Base-by-base conservation (phyloP, 2,113 vertebrate species). In the Phrynosoma platyrhinos region DNA sequence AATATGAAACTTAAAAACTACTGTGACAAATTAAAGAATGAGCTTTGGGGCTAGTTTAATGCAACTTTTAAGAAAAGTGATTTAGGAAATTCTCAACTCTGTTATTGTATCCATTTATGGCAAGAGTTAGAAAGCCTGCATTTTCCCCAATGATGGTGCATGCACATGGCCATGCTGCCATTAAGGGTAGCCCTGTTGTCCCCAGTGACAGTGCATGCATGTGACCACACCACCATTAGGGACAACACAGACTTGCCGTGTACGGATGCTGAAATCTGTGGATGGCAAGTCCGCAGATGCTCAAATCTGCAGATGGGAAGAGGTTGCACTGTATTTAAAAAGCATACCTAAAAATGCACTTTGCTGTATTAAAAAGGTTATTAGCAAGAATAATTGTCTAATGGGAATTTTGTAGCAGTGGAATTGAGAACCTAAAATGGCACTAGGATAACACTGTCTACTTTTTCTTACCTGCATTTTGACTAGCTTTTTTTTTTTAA, bases 11-110 rank as follows among this genome's bases (percentile, higher is more conserved):
- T 77, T 21, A 55, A 30, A 0, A 7, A 52, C 7, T 21, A 21
- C 18, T 2, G 23, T 0, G 72, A 8, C 32, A 83, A 62, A 58
- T 68, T 52, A 71, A 10, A 68, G 52, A 77, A 82, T 20, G 30
- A 81, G 0, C 6, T 72, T 84, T 75, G 32, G 25, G 21, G 53
- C 88, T 88, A 47, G 25, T 82, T 83, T 69, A 47, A n/a, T 87
- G 21, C 8, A 85, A 0, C 25, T 88, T 93, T 94, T 88, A 79
- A 66, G 53, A 25, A 58, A 68, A 25, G 20, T 88, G 87, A 75
- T 75, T 84, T 27, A 90, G 68, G 36, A 94, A 95, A 91, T 21
- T 23, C 42, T 82, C 12, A 76, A 75, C 16, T 88, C 89, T 91
- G 88, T 89, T 82, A 91, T 23, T 82, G 13, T 89, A 4, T 83